These are phyloP conservation scores for Limosa lapponica DNA, from an alignment of 2,797 vertebrate species.

Conservation along the genomic window DNA sequence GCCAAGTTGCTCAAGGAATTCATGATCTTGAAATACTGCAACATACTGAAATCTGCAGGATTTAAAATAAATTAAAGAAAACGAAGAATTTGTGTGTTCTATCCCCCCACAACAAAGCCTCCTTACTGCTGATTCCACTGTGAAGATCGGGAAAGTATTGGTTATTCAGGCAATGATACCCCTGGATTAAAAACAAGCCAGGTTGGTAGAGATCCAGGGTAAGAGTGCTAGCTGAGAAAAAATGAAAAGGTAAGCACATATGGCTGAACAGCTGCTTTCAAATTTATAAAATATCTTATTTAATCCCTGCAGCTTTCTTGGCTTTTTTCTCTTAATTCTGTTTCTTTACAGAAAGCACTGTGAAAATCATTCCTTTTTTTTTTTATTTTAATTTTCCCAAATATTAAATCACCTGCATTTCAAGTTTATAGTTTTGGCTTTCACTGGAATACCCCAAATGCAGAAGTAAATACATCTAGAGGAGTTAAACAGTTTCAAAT, in stretches of 20 bases:
- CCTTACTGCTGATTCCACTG: conserved; percentile 35
- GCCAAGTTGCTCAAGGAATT: neutral
- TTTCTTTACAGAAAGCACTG: conserved; percentile 68
- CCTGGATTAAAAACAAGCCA: conserved; percentile 74
- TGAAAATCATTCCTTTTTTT: conserved; percentile 45
- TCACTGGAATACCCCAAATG: conserved; percentile 58
- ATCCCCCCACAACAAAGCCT: conserved; percentile 4
- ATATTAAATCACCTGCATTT: conserved; percentile 74
- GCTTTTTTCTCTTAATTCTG: conserved; percentile 74
- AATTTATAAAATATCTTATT: conserved; percentile 79
- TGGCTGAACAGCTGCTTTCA: conserved; percentile 80
- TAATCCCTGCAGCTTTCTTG: conserved; percentile 78
- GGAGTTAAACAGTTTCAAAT: conserved; percentile 57
- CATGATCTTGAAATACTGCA: neutral
- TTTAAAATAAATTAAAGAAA: conserved; percentile 49
- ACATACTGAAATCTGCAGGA: neutral
- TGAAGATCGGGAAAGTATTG: conserved; percentile 48
- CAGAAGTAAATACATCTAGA: conserved; percentile 64
- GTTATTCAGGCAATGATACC: conserved; percentile 66
- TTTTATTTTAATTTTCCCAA: conserved; percentile 72
- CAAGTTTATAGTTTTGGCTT: conserved; percentile 71
- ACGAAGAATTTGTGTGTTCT: neutral
- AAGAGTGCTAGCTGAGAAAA: conserved; percentile 66
- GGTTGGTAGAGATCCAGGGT: conserved; percentile 73
- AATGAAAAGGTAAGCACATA: conserved; percentile 80